Conservation (phyloP, 2,113 vertebrate species). For the Dromiciops gliroides region DNA sequence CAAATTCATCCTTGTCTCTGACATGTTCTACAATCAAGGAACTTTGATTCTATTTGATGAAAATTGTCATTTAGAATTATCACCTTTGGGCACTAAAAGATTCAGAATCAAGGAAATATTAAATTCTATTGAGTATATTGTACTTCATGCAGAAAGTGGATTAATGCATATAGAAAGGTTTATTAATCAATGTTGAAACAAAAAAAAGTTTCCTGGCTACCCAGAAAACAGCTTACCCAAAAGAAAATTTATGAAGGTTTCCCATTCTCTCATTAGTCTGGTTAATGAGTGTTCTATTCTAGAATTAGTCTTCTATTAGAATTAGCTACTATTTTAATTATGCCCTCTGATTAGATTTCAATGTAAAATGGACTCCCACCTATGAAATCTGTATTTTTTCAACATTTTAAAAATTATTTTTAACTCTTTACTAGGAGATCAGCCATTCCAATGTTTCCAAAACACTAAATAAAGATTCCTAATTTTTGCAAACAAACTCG, state of each 20-base stretch:
- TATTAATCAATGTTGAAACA: background rate
- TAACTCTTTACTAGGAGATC: background rate
- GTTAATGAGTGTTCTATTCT: background rate
- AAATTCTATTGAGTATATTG: background rate
- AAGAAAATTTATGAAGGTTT: conserved; percentile 19
- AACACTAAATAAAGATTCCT: conserved; percentile 13
- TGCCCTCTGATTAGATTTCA: background rate
- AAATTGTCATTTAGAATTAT: conserved; percentile 34
- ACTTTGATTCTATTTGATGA: conserved; percentile 6
- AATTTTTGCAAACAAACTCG: conserved; percentile 28
- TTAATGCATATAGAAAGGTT: conserved; percentile 14
- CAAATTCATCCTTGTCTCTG: no score
- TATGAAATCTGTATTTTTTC: conserved; percentile 10
- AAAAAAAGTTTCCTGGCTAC: no score
- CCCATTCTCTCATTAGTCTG: background rate
- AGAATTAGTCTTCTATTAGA: background rate
- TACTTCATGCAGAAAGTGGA: conserved; percentile 25
- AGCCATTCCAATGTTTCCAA: background rate
- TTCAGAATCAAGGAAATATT: conserved; percentile 14
- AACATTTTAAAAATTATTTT: background rate
- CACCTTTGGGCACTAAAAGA: background rate
- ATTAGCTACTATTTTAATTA: conserved; percentile 26
- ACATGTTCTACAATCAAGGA: background rate
- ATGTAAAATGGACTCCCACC: conserved; percentile 33
- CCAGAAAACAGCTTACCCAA: no score